Evolutionary conservation across 2,888 invertebrate species (phyloP).

Genomic region (Notodonta dromedarius): DNA sequence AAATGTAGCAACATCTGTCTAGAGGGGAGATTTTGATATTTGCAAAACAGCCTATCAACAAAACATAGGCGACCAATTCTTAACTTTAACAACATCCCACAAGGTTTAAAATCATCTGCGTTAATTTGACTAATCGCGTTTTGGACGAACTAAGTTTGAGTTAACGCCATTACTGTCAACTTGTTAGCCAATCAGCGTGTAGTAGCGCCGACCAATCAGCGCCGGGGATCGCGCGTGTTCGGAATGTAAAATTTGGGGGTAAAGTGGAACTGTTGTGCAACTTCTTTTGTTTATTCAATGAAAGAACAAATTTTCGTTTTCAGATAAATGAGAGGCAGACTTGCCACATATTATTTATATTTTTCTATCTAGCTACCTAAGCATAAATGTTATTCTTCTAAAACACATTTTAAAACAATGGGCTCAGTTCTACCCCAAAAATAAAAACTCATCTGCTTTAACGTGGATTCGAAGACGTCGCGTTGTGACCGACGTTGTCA

Average conservation of each 20-base stretch:
- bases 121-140: conserved; percentile 32
- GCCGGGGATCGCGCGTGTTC: conserved; percentile 62
- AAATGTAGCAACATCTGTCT: conserved; percentile 83
- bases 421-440: too few relatives aligned
- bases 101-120: conserved; percentile 22
- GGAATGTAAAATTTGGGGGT: conserved; percentile 78
- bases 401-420: too few relatives aligned
- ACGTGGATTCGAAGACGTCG: too few relatives aligned
- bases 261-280: conserved; percentile 74
- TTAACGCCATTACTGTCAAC: conserved; percentile 84
- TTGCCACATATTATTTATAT: too few relatives aligned
- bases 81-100: conserved; percentile 3
- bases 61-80: conserved; percentile 10
- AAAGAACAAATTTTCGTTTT: conserved; percentile 54
- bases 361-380: too few relatives aligned
- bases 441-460: too few relatives aligned
- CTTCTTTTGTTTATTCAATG: conserved; percentile 62
- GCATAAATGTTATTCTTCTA: too few relatives aligned
- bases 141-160: conserved; percentile 41
- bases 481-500: too few relatives aligned
- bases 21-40: conserved; percentile 57
- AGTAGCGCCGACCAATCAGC: conserved; percentile 70
- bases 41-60: conserved; percentile 19
- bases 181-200: conserved; percentile 76
- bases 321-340: conserved; percentile 33